Evolutionary conservation across 2,113 vertebrate genomes (phyloP).

Genomic region (Piliocolobus tephrosceles): DNA sequence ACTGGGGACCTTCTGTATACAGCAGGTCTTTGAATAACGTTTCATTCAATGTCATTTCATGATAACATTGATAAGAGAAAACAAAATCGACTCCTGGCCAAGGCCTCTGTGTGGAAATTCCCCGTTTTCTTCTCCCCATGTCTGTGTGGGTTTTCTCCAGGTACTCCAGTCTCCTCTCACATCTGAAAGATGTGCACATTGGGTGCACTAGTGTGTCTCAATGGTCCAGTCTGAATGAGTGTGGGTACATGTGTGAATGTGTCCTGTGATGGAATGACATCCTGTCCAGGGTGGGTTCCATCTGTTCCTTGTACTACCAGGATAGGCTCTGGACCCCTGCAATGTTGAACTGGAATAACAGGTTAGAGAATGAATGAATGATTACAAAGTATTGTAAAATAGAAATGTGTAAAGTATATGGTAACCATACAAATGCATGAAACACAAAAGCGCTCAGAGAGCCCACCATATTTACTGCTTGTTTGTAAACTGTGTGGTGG

Average conservation of each 20-base stretch:
- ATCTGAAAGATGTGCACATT: background rate
- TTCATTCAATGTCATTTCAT: background rate
- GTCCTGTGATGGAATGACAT: background rate
- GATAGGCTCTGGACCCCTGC: background rate
- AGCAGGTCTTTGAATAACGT: background rate
- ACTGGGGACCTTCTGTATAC: background rate
- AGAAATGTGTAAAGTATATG: background rate
- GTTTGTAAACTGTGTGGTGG: background rate
- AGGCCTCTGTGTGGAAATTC: background rate
- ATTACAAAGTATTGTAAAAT: background rate
- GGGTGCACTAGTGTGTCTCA: background rate
- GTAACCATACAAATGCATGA: background rate
- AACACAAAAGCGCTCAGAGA: background rate
- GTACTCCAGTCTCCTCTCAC: background rate
- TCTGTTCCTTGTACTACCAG: background rate
- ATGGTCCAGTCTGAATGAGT: background rate
- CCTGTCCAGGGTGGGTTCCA: background rate
- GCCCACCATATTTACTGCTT: background rate
- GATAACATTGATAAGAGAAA: background rate
- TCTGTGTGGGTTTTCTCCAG: background rate
- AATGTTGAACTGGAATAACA: background rate
- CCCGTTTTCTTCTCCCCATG: background rate
- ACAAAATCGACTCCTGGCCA: background rate
- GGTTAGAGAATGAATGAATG: background rate
- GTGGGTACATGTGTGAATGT: background rate